Evolutionary conservation across 1,140 invertebrate genomes (phyloP).

Genomic region (Lepidotrigona ventralis): DNA sequence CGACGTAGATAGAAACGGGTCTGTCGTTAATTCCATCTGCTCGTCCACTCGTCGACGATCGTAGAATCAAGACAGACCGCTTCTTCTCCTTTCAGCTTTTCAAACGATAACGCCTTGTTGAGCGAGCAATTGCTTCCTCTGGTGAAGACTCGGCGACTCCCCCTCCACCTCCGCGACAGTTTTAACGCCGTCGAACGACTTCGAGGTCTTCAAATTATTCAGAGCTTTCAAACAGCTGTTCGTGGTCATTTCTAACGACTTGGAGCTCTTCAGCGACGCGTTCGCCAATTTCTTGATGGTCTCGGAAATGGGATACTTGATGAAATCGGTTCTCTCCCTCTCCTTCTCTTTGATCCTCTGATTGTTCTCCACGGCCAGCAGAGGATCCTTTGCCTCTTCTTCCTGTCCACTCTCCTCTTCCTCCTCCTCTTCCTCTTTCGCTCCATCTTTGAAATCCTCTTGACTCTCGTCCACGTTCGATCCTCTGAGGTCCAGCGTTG

Average conservation of each 20-base stretch:
- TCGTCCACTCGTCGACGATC: background rate
- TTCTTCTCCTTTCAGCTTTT: background rate
- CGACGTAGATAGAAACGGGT: background rate
- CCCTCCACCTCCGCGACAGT: constrained; percentile 61
- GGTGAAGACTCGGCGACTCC: constrained; percentile 77
- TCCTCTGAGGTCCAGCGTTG: constrained; percentile 1
- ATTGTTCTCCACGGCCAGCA: constrained; percentile 51
- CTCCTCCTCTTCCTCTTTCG: constrained; percentile 32
- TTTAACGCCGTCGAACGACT: constrained; percentile 67
- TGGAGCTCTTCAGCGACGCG: constrained; percentile 74
- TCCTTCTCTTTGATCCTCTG: constrained; percentile 69
- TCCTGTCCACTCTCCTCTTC: background rate
- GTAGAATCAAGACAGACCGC: too few relatives aligned
- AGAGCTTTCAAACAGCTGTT: constrained; percentile 70
- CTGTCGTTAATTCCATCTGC: background rate
- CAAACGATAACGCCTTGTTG: constrained; percentile 77
- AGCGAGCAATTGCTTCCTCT: constrained; percentile 76
- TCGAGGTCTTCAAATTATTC: constrained; percentile 71
- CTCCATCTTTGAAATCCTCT: background rate
- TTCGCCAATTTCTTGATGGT: constrained; percentile 78
- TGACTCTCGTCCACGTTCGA: background rate
- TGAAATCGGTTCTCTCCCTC: constrained; percentile 73
- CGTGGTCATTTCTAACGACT: constrained; percentile 73
- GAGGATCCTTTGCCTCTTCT: constrained; percentile 49
- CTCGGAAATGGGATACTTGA: constrained; percentile 77